phyloP scores from a whole-genome alignment of 2,113 vertebrate genomes.

The Chelonoidis abingdonii region DNA sequence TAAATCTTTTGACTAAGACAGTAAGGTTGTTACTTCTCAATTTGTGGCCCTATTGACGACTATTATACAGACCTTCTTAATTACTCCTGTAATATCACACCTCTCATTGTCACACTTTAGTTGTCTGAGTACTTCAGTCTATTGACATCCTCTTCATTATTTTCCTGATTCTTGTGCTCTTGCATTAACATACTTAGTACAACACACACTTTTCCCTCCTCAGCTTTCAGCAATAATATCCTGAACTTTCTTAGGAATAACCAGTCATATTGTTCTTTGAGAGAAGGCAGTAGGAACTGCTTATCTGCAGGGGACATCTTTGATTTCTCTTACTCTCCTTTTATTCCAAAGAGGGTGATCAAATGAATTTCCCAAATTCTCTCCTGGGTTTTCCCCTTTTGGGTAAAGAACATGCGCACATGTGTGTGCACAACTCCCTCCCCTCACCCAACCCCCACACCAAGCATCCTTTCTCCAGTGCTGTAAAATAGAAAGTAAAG shows the following conservation, averaged over 20 bases:
- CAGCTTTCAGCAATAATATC: not conserved
- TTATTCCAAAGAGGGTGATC: conserved; percentile 40
- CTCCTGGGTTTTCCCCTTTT: conserved; percentile 37
- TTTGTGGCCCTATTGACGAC: not conserved
- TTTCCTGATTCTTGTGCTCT: not conserved
- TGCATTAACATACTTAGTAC: not conserved
- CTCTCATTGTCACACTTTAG: not conserved
- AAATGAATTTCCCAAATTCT: conserved; percentile 33
- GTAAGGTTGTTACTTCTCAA: not conserved
- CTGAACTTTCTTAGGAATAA: not conserved
- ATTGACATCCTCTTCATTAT: not conserved
- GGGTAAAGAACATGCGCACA: not conserved
- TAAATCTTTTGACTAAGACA: not conserved
- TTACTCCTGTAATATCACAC: not conserved
- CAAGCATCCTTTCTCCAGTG: conserved; percentile 38
- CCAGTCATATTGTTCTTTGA: not conserved
- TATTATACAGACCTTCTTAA: not conserved
- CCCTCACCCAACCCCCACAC: conserved; percentile 8
- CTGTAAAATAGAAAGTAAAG: conserved; percentile 66
- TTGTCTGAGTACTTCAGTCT: not conserved
- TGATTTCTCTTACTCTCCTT: conserved; percentile 27
- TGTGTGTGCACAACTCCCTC: not conserved
- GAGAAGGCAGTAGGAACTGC: not conserved
- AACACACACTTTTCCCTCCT: not conserved
- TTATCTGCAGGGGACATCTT: not conserved